Conservation (phyloP, 2,113 vertebrate genomes). For the Oophaga pumilio region DNA sequence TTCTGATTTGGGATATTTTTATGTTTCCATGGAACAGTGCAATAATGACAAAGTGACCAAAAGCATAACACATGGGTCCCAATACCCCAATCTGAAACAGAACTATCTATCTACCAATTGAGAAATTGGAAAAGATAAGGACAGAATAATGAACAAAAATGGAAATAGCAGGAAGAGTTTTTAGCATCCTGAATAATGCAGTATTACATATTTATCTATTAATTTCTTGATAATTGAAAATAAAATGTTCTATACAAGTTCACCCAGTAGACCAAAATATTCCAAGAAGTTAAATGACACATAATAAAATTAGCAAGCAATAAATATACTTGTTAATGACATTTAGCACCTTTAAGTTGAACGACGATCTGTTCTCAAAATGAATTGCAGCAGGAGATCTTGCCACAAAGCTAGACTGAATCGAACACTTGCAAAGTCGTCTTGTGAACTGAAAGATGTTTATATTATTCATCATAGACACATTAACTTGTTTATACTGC, state of each 20-base stretch:
- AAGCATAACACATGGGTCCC: too few relatives aligned
- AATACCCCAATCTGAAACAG: too few relatives aligned
- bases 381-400: constrained; percentile 54
- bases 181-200: too few relatives aligned
- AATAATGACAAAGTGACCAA: too few relatives aligned
- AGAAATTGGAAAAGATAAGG: too few relatives aligned
- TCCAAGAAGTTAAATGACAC: not conserved
- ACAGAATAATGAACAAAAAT: too few relatives aligned
- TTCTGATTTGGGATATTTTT: too few relatives aligned
- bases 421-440: constrained; percentile 57
- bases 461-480: constrained; percentile 58
- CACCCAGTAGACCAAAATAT: not conserved
- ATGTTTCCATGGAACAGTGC: too few relatives aligned
- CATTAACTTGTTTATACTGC: constrained; percentile 65
- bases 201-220: not conserved
- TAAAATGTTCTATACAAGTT: not conserved
- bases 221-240: not conserved
- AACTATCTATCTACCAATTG: too few relatives aligned
- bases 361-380: constrained; percentile 56
- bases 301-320: not conserved
- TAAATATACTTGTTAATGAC: constrained; percentile 13
- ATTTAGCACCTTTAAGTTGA: constrained; percentile 21
- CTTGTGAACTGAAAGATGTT: constrained; percentile 59
- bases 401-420: constrained; percentile 53
- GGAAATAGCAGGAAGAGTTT: too few relatives aligned